A percentile compares a stretch with the other conserved stretches of the same genome.
Conservation (phyloP, 2,113 vertebrate species). For the Perca fluviatilis region DNA sequence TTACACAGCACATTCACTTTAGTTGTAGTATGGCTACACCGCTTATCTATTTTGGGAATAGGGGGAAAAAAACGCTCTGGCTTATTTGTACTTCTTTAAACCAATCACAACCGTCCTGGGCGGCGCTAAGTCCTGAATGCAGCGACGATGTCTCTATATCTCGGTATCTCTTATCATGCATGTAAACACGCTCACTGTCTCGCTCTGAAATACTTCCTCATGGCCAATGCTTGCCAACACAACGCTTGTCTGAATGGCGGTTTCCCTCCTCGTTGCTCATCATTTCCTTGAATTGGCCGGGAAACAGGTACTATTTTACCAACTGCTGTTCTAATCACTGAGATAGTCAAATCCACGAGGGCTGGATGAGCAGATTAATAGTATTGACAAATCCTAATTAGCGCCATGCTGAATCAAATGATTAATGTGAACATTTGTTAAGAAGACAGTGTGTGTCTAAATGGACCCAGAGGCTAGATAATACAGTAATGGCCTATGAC, state of each 20-base stretch:
- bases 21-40: too few species aligned
- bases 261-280: constrained; percentile 35
- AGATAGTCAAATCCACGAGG: constrained; percentile 77
- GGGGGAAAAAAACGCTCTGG: too few species aligned
- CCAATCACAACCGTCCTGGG: too few species aligned
- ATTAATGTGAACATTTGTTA: constrained; percentile 80
- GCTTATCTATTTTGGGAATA: too few species aligned
- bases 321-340: constrained; percentile 57
- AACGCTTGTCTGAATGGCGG: constrained; percentile 17
- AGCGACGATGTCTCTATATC: too few species aligned
- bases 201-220: constrained; percentile 1
- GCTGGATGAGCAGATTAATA: constrained; percentile 78
- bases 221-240: constrained; percentile 9
- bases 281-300: constrained; percentile 38
- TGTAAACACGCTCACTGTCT: constrained; percentile 10
- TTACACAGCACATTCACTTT: neutral
- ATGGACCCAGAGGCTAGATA: constrained; percentile 80
- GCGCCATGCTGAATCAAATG: constrained; percentile 79
- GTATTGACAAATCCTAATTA: constrained; percentile 83
- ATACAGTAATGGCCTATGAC: constrained; percentile 80
- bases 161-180: neutral
- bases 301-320: constrained; percentile 63
- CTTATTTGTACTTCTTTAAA: too few species aligned
- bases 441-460: constrained; percentile 79
- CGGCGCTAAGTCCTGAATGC: too few species aligned